phyloP scores from a whole-genome alignment of 2,888 invertebrate species.

The Boloria euphrosyne region DNA sequence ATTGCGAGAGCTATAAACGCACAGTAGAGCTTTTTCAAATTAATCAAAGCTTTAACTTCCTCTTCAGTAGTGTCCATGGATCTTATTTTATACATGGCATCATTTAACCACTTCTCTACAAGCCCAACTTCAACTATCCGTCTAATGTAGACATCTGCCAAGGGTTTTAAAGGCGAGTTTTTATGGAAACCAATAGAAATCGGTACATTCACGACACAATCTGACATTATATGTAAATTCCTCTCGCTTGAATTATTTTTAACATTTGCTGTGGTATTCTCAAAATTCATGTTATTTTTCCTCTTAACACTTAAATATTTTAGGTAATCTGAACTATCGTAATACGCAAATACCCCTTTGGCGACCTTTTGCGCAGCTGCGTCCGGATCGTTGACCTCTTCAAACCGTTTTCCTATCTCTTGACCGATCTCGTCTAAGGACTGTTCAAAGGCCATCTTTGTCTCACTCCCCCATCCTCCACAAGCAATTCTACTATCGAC shows the following conservation, averaged over 20 bases:
- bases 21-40: constrained; percentile 89
- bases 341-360: constrained; percentile 88
- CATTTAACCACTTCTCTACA: constrained; percentile 89
- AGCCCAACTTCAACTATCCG: constrained; percentile 89
- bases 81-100: constrained; percentile 84
- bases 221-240: constrained; percentile 90
- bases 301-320: constrained; percentile 84
- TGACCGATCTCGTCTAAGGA: constrained; percentile 86
- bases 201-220: constrained; percentile 91
- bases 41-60: constrained; percentile 88
- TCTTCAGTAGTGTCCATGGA: constrained; percentile 81
- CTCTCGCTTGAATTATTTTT: constrained; percentile 55
- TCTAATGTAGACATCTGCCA: constrained; percentile 85
- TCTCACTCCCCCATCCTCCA: constrained; percentile 88
- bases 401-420: constrained; percentile 85
- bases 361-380: constrained; percentile 86
- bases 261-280: constrained; percentile 51
- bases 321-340: constrained; percentile 88
- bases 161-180: constrained; percentile 89
- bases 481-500: constrained; percentile 85
- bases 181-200: constrained; percentile 91
- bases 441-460: constrained; percentile 86
- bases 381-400: constrained; percentile 83
- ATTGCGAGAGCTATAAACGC: constrained; percentile 87
- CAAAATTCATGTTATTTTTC: constrained; percentile 59